These are phyloP conservation scores for Isotomurus palustris DNA, from an alignment of 2,888 invertebrate species.

Conservation along the genomic window DNA sequence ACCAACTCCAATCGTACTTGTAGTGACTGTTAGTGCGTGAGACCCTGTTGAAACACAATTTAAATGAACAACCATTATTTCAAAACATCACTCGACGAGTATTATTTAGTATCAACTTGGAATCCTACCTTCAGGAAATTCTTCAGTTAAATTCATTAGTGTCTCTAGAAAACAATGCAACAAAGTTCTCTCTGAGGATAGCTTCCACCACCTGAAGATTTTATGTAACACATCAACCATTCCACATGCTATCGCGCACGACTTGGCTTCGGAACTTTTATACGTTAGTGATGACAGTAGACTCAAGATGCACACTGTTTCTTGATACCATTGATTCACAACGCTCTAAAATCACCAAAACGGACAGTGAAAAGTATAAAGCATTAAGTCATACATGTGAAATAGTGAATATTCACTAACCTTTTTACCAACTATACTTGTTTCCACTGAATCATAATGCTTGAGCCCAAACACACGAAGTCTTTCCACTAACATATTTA, in stretches of 20 bases:
- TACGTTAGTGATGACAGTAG: conserved; percentile 33
- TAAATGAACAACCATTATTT: not conserved
- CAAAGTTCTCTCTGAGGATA: conserved; percentile 26
- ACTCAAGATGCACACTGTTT: conserved; percentile 28
- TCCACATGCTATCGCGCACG: conserved; percentile 19
- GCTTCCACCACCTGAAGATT: conserved; percentile 39
- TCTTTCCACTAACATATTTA: conserved; percentile 18
- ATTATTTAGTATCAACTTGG: not conserved
- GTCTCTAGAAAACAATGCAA: conserved; percentile 34
- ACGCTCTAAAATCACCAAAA: not conserved
- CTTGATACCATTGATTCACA: conserved; percentile 22
- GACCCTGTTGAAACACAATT: conserved; percentile 21
- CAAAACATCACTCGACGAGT: not conserved
- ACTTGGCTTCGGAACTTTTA: conserved; percentile 27
- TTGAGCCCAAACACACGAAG: conserved; percentile 29
- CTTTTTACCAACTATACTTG: conserved; percentile 15
- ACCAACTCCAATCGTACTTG: conserved; percentile 34
- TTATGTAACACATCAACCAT: conserved; percentile 38
- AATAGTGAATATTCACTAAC: conserved; percentile 7
- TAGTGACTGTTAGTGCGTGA: conserved; percentile 37
- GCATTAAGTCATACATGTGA: not conserved
- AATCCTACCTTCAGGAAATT: conserved; percentile 33
- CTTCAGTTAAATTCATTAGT: conserved; percentile 41
- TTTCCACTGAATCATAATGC: conserved; percentile 24
- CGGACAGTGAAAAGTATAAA: not conserved